These are phyloP conservation scores for Eulemur mongoz DNA, from an alignment of 2,797 vertebrate species.

Conservation along the genomic window DNA sequence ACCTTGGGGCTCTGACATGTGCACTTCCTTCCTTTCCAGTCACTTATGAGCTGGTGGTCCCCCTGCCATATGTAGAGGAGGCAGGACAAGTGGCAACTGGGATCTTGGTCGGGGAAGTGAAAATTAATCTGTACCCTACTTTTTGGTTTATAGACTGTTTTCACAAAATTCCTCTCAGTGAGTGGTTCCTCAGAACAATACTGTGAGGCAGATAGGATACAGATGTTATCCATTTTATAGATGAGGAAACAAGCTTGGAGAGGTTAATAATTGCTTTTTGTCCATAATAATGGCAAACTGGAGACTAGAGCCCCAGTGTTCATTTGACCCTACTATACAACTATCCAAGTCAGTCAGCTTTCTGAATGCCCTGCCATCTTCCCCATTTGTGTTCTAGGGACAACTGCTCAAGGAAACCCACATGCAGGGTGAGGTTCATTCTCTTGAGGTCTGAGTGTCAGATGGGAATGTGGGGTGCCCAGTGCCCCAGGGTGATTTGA, in stretches of 20 bases:
- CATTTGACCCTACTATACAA: neutral
- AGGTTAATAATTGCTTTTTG: neutral
- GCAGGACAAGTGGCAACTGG: neutral
- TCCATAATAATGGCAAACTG: neutral
- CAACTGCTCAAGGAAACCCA: neutral
- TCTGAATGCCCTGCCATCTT: neutral
- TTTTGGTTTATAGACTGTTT: neutral
- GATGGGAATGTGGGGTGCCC: neutral
- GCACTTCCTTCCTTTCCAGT: neutral
- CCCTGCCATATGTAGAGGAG: neutral
- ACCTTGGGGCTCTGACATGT: slow-evolving; percentile 7
- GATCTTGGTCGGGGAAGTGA: neutral
- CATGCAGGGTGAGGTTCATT: neutral
- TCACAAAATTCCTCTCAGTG: slow-evolving; percentile 1
- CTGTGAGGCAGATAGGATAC: neutral
- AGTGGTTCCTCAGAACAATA: neutral
- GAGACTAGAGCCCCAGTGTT: neutral
- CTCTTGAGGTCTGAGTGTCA: neutral
- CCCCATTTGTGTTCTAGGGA: neutral
- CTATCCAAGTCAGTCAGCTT: neutral
- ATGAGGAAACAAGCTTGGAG: neutral
- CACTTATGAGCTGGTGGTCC: neutral
- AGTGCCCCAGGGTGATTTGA: neutral
- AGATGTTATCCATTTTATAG: neutral
- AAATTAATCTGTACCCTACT: neutral